phyloP scores from a whole-genome alignment of 2,797 vertebrate species.

The Sebastes aleutianus region DNA sequence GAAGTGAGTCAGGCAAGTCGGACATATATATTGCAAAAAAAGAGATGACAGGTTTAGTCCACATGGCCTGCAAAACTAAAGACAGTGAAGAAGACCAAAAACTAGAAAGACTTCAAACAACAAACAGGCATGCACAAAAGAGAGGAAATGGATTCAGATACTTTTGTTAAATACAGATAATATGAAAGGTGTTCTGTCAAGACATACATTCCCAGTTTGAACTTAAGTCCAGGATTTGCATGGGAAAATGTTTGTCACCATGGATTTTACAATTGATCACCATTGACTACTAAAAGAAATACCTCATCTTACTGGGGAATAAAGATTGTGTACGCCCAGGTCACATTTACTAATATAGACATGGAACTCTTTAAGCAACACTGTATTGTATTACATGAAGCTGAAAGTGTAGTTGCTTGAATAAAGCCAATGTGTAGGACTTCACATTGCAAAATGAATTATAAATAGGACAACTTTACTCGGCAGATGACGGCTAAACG shows the following conservation, averaged over 20 bases:
- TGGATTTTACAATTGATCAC: not conserved
- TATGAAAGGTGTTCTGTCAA: not conserved
- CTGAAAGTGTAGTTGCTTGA: not conserved
- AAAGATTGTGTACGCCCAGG: not conserved
- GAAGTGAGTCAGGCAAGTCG: not conserved
- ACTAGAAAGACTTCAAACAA: conserved; percentile 25
- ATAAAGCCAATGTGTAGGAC: not conserved
- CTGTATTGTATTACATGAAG: not conserved
- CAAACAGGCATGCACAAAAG: conserved; percentile 35
- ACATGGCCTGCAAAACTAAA: conserved; percentile 20
- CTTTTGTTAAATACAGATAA: not conserved
- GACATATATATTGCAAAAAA: not conserved
- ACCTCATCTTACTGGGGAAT: not conserved
- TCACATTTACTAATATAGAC: not conserved
- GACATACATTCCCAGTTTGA: not conserved
- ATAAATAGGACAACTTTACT: not conserved
- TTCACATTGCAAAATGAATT: not conserved
- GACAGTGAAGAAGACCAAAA: not conserved
- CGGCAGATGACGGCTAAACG: not conserved
- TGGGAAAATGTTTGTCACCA: not conserved
- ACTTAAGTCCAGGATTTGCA: not conserved
- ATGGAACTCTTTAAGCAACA: not conserved
- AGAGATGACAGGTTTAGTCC: conserved; percentile 6
- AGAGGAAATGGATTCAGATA: not conserved
- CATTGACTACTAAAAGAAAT: not conserved